Percentiles rank a stretch among this genome's conserved stretches.
Conservation (phyloP, 2,888 invertebrate genomes). For the Melanchra persicariae region DNA sequence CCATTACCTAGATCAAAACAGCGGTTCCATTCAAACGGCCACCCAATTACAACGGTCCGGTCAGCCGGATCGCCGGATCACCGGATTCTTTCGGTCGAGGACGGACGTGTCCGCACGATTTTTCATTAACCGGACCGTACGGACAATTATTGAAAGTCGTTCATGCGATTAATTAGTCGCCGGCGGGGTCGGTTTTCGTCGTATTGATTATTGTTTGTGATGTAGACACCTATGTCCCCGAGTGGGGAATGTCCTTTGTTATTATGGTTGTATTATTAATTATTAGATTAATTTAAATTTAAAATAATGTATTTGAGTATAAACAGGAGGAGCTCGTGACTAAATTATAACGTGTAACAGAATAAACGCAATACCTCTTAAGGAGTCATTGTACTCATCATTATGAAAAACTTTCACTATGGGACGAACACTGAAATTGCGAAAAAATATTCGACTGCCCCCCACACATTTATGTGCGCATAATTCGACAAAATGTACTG, state of each 20-base stretch:
- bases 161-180: slow-evolving; percentile 88
- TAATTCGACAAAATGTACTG: too few relatives aligned
- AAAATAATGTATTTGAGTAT: not conserved
- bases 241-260: slow-evolving; percentile 20
- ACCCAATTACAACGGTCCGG: slow-evolving; percentile 80
- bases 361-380: too few relatives aligned
- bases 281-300: not conserved
- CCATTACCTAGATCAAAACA: slow-evolving; percentile 48
- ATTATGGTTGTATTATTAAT: not conserved
- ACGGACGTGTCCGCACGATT: slow-evolving; percentile 83
- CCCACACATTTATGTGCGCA: too few relatives aligned
- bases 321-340: too few relatives aligned
- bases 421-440: too few relatives aligned
- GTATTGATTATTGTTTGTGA: slow-evolving; percentile 84
- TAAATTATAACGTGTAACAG: too few relatives aligned
- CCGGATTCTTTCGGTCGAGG: slow-evolving; percentile 74
- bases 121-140: slow-evolving; percentile 85
- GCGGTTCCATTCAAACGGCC: slow-evolving; percentile 48
- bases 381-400: too few relatives aligned
- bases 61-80: slow-evolving; percentile 72
- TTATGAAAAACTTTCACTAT: too few relatives aligned
- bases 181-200: slow-evolving; percentile 82
- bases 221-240: slow-evolving; percentile 7
- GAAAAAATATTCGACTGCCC: too few relatives aligned
- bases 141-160: slow-evolving; percentile 82